phyloP scores from a whole-genome alignment of 2,113 vertebrate species.

The Cochlearius cochlearius region DNA sequence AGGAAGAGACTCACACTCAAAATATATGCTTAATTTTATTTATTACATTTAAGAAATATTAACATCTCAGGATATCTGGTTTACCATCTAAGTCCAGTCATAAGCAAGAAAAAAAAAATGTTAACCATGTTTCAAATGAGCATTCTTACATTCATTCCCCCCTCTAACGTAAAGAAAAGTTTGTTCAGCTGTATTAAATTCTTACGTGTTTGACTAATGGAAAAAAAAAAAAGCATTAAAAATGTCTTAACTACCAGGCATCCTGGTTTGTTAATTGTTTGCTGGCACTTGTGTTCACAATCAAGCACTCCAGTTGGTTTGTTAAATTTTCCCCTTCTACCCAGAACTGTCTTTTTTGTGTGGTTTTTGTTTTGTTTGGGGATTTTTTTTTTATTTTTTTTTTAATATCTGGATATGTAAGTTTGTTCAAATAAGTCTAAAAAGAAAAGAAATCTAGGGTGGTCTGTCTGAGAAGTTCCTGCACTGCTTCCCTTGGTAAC shows the following conservation, averaged over 20 bases:
- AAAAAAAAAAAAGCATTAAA: slow-evolving; percentile 53
- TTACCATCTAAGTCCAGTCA: slow-evolving; percentile 77
- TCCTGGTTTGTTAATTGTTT: slow-evolving; percentile 60
- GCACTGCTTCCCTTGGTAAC: slow-evolving; percentile 14
- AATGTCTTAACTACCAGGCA: slow-evolving; percentile 67
- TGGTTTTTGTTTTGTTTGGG: not conserved
- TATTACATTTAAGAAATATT: slow-evolving; percentile 81
- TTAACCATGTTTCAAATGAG: slow-evolving; percentile 76
- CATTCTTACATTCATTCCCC: slow-evolving; percentile 69
- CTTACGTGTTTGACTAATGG: slow-evolving; percentile 34
- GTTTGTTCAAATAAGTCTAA: slow-evolving; percentile 32
- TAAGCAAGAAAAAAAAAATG: slow-evolving; percentile 75
- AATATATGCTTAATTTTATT: slow-evolving; percentile 75
- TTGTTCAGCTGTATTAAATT: slow-evolving; percentile 65
- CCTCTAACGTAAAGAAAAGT: slow-evolving; percentile 69
- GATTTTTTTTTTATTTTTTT: not conserved
- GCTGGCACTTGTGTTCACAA: slow-evolving; percentile 69
- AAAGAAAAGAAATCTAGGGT: slow-evolving; percentile 36
- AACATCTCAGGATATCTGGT: slow-evolving; percentile 78
- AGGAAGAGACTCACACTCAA: slow-evolving; percentile 63
- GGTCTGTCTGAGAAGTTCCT: slow-evolving; percentile 48
- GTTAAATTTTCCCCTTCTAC: slow-evolving; percentile 39
- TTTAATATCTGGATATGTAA: slow-evolving; percentile 12
- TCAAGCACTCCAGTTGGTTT: slow-evolving; percentile 53
- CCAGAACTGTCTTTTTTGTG: slow-evolving; percentile 12